Evolutionary conservation across 2,797 vertebrate species (phyloP).

Genomic region (Dallia pectoralis): DNA sequence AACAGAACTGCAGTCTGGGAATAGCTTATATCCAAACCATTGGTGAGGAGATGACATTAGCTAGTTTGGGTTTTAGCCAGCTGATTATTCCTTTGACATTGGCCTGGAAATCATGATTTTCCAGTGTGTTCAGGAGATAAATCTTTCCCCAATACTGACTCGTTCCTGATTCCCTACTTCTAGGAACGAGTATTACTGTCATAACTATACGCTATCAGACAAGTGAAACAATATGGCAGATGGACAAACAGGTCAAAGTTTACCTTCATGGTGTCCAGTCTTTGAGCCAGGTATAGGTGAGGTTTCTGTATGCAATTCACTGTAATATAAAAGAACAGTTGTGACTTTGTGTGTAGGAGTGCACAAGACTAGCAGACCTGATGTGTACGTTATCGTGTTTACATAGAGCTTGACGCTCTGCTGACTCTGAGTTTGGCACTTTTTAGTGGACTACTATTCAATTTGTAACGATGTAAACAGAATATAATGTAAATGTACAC

Average conservation of each 20-base stretch:
- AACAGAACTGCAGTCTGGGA: too few species aligned
- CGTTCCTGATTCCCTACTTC: too few species aligned
- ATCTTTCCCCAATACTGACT: too few species aligned
- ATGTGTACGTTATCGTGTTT: not conserved
- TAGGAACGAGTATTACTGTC: not conserved
- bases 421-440: not conserved
- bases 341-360: not conserved
- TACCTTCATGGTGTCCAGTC: constrained; percentile 65
- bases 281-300: constrained; percentile 59
- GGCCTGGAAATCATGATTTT: too few species aligned
- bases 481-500: not conserved
- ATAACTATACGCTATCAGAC: not conserved
- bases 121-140: too few species aligned
- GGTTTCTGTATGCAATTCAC: constrained; percentile 64
- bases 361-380: not conserved
- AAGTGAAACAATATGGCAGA: not conserved
- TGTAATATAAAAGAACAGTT: constrained; percentile 31
- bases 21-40: too few species aligned
- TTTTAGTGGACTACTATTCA: not conserved
- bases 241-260: constrained; percentile 9
- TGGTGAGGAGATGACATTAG: too few species aligned
- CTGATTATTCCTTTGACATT: too few species aligned
- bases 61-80: too few species aligned
- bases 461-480: not conserved
- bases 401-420: not conserved